phyloP scores from a whole-genome alignment of 2,888 invertebrate genomes.

The Microctonus hyperodae region DNA sequence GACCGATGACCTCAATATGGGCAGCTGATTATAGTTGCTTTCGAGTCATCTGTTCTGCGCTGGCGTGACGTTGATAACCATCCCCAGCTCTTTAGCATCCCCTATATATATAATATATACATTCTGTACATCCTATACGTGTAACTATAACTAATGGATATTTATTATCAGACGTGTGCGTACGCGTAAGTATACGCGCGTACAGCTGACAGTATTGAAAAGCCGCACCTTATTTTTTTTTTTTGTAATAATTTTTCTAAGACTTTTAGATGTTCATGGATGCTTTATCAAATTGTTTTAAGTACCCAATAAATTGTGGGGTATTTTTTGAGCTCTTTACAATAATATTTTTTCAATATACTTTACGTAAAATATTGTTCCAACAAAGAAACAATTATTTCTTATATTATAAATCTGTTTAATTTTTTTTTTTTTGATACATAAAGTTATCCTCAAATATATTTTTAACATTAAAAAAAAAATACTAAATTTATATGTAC shows the following conservation, averaged over 20 bases:
- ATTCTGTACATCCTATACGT: background rate
- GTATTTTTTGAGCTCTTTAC: too few species aligned
- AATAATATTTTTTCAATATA: too few species aligned
- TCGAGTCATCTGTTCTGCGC: constrained; percentile 57
- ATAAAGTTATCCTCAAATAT: too few species aligned
- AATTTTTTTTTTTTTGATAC: too few species aligned
- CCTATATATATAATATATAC: constrained; percentile 20
- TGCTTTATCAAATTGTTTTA: too few species aligned
- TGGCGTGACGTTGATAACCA: constrained; percentile 60
- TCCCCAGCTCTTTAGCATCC: constrained; percentile 47
- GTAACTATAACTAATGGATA: constrained; percentile 57
- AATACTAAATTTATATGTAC: too few species aligned
- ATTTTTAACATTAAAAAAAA: too few species aligned
- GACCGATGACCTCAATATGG: constrained; percentile 37
- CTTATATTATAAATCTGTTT: too few species aligned
- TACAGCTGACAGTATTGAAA: constrained; percentile 47
- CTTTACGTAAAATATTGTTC: too few species aligned
- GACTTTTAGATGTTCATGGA: too few species aligned
- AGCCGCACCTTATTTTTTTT: constrained; percentile 19
- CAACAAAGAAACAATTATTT: too few species aligned
- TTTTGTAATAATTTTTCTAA: background rate
- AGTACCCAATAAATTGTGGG: too few species aligned
- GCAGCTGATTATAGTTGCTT: constrained; percentile 60
- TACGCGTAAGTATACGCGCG: constrained; percentile 32
- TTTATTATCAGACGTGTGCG: constrained; percentile 58